Evolutionary conservation across 2,113 vertebrate species (phyloP).

Genomic region (Nettapus auritus): DNA sequence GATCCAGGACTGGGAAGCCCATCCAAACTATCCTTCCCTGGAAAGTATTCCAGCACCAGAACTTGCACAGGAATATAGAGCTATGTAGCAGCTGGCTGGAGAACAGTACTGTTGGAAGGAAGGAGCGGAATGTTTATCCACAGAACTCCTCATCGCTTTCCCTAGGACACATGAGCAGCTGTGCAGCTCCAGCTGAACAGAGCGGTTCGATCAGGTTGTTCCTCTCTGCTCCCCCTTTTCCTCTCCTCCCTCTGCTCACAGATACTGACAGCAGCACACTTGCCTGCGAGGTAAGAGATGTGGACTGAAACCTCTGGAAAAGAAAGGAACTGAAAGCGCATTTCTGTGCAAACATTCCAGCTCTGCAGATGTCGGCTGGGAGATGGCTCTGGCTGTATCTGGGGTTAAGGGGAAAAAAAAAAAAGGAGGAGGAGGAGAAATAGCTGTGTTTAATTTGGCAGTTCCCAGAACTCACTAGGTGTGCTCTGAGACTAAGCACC

Average conservation of each 20-base stretch:
- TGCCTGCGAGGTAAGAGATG: background rate
- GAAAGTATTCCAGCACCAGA: background rate
- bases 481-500: background rate
- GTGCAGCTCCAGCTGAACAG: background rate
- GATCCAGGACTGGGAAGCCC: background rate
- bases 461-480: background rate
- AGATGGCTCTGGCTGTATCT: background rate
- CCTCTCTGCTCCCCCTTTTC: background rate
- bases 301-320: background rate
- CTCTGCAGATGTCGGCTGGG: background rate
- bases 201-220: background rate
- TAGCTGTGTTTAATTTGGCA: background rate
- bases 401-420: background rate
- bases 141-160: background rate
- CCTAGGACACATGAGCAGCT: background rate
- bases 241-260: background rate
- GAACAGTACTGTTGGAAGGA: rapidly evolving
- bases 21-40: background rate
- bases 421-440: background rate
- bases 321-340: background rate
- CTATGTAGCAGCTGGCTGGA: background rate
- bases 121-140: background rate
- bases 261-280: background rate
- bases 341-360: background rate
- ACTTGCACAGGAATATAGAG: background rate